A percentile compares a stretch with the other conserved stretches of the same genome.
These are phyloP conservation scores for Galleria mellonella DNA, from an alignment of 1,140 invertebrate species.

Conservation along the genomic window DNA sequence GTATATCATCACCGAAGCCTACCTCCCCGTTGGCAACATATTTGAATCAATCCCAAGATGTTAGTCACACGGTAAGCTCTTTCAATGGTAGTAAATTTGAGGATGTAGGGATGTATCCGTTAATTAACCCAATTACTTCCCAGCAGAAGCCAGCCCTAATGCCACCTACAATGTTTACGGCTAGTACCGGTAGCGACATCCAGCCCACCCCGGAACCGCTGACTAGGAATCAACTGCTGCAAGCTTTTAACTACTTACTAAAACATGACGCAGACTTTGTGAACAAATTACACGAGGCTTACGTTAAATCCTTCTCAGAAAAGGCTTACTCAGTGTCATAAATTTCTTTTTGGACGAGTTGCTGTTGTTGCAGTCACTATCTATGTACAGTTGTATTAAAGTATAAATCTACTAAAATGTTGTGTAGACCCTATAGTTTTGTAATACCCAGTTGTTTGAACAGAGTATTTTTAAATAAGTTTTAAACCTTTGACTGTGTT, in stretches of 20 bases:
- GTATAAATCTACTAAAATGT: constrained; percentile 52
- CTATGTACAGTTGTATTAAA: constrained; percentile 63
- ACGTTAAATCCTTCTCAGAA: constrained; percentile 88
- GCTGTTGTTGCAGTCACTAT: constrained; percentile 28
- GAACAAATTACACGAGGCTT: constrained; percentile 91
- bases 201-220: constrained; percentile 79
- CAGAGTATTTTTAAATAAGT: constrained; percentile 66
- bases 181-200: constrained; percentile 35
- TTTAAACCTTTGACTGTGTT: constrained; percentile 60
- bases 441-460: constrained; percentile 55
- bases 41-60: constrained; percentile 61
- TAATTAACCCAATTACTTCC: constrained; percentile 68
- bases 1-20: constrained; percentile 67
- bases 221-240: constrained; percentile 89
- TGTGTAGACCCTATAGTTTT: constrained; percentile 60
- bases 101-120: constrained; percentile 55
- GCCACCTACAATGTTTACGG: constrained; percentile 88
- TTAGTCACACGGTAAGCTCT: constrained; percentile 46
- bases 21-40: constrained; percentile 69
- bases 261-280: constrained; percentile 92
- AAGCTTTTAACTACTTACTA: constrained; percentile 90
- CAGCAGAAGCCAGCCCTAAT: constrained; percentile 82
- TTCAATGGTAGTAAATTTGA: constrained; percentile 62
- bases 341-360: constrained; percentile 35
- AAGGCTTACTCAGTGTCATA: constrained; percentile 76